A percentile compares a stretch with the other conserved stretches of the same genome.
Conservation (phyloP, 2,113 vertebrate species). For the Orthonyx spaldingii region DNA sequence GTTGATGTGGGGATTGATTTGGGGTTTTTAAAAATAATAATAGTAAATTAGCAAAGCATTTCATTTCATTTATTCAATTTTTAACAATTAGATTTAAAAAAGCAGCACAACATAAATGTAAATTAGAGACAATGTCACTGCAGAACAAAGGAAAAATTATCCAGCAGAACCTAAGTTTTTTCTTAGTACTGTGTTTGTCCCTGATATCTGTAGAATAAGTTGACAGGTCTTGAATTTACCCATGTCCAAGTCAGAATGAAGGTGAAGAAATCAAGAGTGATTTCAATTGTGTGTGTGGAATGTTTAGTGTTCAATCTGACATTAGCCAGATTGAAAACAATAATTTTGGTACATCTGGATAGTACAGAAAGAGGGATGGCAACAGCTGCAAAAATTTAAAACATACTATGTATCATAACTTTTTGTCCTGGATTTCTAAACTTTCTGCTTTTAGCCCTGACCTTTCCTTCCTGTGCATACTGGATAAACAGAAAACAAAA, state of each 20-base stretch:
- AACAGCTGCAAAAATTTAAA: conserved; percentile 29
- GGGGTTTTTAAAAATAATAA: not conserved
- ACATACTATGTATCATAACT: not conserved
- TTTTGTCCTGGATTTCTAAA: conserved; percentile 7
- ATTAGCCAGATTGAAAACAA: not conserved
- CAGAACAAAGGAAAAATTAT: not conserved
- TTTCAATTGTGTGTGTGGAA: not conserved
- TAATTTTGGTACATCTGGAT: not conserved
- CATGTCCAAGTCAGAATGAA: not conserved
- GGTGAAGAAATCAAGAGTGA: conserved; percentile 27
- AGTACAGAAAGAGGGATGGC: not conserved
- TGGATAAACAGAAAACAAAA: not conserved
- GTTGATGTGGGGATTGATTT: not conserved
- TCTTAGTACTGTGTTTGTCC: not conserved
- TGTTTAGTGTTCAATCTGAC: not conserved
- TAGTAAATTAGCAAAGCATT: not conserved
- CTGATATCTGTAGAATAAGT: not conserved
- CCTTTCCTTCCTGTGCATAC: not conserved
- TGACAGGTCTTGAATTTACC: not conserved
- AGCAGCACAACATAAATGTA: not conserved
- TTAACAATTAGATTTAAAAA: not conserved
- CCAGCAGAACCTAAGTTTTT: not conserved
- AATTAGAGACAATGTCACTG: not conserved
- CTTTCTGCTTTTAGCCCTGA: conserved; percentile 19
- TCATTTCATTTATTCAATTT: not conserved